Percentiles rank a stretch among this genome's conserved stretches.
phyloP scores from a whole-genome alignment of 2,797 vertebrate species.

The Alfaro cultratus region DNA sequence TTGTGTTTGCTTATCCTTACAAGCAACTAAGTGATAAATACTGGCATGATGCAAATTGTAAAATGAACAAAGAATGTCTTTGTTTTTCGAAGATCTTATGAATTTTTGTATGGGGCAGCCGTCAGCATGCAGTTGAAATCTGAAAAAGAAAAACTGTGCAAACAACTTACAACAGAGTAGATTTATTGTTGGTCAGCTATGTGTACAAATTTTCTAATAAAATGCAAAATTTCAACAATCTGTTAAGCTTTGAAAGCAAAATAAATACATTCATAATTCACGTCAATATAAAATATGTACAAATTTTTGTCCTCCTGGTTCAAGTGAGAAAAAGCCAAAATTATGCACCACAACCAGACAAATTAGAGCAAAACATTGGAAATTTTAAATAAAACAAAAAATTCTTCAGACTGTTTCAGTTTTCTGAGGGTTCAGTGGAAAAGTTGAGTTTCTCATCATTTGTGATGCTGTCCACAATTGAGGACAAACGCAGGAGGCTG shows the following conservation, averaged over 20 bases:
- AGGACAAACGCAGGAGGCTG: conserved; percentile 94
- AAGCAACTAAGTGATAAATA: not conserved
- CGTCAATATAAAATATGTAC: conserved; percentile 82
- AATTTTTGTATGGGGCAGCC: not conserved
- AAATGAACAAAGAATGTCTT: not conserved
- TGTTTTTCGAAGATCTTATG: not conserved
- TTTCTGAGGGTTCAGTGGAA: conserved; percentile 72
- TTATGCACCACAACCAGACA: conserved; percentile 51
- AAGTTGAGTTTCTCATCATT: conserved; percentile 84
- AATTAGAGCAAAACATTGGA: conserved; percentile 44
- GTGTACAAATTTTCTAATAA: conserved; percentile 68
- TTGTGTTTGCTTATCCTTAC: not conserved
- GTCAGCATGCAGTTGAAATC: no score
- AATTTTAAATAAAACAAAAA: conserved; percentile 35
- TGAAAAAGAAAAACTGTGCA: not conserved
- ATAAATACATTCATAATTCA: conserved; percentile 81
- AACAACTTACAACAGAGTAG: conserved; percentile 6
- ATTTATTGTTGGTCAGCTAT: conserved; percentile 66
- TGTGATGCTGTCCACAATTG: conserved; percentile 97
- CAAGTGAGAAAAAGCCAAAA: conserved; percentile 50
- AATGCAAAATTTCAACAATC: conserved; percentile 40
- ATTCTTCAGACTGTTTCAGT: conserved; percentile 50
- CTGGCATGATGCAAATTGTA: not conserved
- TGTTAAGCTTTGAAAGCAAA: conserved; percentile 77
- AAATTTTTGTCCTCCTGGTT: conserved; percentile 55